These are phyloP conservation scores for Malaclemys terrapin DNA, from an alignment of 2,113 vertebrate species.

Conservation along the genomic window DNA sequence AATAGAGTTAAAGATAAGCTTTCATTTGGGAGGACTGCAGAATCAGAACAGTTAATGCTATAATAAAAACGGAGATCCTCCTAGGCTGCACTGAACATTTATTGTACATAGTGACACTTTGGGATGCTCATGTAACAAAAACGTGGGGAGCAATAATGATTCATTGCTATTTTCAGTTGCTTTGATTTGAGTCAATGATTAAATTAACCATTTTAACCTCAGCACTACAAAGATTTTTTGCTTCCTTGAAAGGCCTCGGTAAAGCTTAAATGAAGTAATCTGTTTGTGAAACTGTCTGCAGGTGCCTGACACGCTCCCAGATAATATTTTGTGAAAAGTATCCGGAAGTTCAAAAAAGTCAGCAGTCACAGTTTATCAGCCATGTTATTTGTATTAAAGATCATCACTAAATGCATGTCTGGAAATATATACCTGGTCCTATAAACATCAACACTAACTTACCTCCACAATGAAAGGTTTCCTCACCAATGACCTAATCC, in stretches of 20 bases:
- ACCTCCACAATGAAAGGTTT: not conserved
- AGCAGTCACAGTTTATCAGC: conserved; percentile 1
- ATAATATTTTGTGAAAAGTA: not conserved
- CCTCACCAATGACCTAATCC: not conserved
- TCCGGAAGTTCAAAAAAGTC: conserved; percentile 33
- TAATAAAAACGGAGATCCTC: not conserved
- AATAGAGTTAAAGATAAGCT: not conserved
- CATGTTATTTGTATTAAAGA: not conserved
- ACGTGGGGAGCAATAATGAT: not conserved
- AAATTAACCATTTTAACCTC: not conserved
- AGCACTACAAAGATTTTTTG: not conserved
- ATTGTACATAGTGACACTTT: not conserved
- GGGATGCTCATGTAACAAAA: not conserved
- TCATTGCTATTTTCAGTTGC: not conserved
- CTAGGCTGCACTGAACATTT: not conserved
- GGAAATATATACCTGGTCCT: not conserved
- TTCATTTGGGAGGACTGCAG: conserved; percentile 9
- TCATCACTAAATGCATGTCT: not conserved
- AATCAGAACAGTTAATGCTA: conserved; percentile 20
- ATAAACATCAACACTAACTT: not conserved
- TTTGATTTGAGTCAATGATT: not conserved
- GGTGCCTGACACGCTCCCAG: not conserved
- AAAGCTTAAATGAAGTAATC: not conserved
- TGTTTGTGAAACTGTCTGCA: conserved; percentile 1
- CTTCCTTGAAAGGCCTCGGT: conserved; percentile 10